Evolutionary conservation across 1,140 invertebrate genomes (phyloP).

Genomic region (Branchinecta lindahli): DNA sequence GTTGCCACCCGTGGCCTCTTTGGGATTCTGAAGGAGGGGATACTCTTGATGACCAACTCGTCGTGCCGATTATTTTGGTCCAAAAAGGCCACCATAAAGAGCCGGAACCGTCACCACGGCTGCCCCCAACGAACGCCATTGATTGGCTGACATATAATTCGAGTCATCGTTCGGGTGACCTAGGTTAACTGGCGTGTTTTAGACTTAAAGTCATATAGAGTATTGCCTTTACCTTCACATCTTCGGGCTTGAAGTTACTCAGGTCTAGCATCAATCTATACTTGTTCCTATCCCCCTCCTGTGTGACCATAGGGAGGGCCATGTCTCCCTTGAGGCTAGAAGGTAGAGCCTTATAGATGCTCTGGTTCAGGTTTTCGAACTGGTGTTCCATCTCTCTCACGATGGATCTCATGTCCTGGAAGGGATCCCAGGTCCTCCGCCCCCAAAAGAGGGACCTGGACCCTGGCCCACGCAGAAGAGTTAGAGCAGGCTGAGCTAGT

Average conservation of each 20-base stretch:
- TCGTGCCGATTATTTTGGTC: too few species aligned
- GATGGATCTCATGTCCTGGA: slow-evolving; percentile 19
- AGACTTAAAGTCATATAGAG: too few species aligned
- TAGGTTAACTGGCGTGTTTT: too few species aligned
- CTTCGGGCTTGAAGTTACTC: slow-evolving; percentile 26
- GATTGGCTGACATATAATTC: too few species aligned
- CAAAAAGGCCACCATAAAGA: too few species aligned
- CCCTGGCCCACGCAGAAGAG: neutral
- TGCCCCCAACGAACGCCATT: too few species aligned
- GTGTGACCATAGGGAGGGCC: slow-evolving; percentile 11
- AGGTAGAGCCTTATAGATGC: slow-evolving; percentile 17
- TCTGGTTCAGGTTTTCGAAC: slow-evolving; percentile 24
- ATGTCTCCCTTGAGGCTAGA: neutral
- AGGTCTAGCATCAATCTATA: slow-evolving; percentile 24
- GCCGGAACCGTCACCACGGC: too few species aligned
- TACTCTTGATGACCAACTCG: too few species aligned
- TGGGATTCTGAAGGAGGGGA: too few species aligned
- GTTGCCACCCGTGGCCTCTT: too few species aligned
- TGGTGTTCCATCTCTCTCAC: slow-evolving; percentile 24
- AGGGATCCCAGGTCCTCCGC: slow-evolving; percentile 11
- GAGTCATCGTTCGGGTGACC: too few species aligned
- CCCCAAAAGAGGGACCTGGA: slow-evolving; percentile 11
- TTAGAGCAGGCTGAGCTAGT: too few species aligned
- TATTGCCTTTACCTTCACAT: slow-evolving; percentile 24
- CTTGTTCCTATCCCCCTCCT: neutral